Conservation (phyloP, 1,140 invertebrate species). For the Steinernema feltiae region DNA sequence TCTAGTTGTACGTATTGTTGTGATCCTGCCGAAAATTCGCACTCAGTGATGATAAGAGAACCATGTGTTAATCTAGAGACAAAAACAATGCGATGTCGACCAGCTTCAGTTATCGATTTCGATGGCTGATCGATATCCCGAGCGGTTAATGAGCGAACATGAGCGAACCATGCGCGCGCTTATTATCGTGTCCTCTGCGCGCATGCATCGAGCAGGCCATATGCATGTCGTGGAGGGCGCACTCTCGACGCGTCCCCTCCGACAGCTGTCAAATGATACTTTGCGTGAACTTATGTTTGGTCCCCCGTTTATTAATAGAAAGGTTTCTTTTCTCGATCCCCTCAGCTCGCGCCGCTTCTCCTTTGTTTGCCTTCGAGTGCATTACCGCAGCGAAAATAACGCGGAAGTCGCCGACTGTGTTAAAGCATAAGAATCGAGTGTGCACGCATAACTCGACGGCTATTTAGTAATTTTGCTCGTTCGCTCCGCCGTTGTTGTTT, state of each 20-base stretch:
- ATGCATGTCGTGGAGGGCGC: neutral
- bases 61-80: constrained; percentile 9
- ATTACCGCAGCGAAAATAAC: too few relatives aligned
- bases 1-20: neutral
- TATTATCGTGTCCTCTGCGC: constrained; percentile 11
- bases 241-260: neutral
- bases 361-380: too few relatives aligned
- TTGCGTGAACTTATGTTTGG: neutral
- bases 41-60: neutral
- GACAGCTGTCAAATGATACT: neutral
- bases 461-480: too few relatives aligned
- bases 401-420: too few relatives aligned
- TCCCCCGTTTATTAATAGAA: too few relatives aligned
- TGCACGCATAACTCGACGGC: too few relatives aligned
- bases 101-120: constrained; percentile 13
- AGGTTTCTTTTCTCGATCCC: too few relatives aligned
- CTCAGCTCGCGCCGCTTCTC: too few relatives aligned
- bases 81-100: constrained; percentile 13
- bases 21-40: neutral
- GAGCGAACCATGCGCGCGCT: constrained; percentile 12
- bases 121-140: constrained; percentile 11
- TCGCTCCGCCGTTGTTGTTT: too few relatives aligned
- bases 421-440: too few relatives aligned
- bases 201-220: neutral
- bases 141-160: constrained; percentile 9